A percentile compares a stretch with the other conserved stretches of the same genome.
Evolutionary conservation across 2,888 invertebrate genomes (phyloP).

Genomic region (Drosophila anomalata): DNA sequence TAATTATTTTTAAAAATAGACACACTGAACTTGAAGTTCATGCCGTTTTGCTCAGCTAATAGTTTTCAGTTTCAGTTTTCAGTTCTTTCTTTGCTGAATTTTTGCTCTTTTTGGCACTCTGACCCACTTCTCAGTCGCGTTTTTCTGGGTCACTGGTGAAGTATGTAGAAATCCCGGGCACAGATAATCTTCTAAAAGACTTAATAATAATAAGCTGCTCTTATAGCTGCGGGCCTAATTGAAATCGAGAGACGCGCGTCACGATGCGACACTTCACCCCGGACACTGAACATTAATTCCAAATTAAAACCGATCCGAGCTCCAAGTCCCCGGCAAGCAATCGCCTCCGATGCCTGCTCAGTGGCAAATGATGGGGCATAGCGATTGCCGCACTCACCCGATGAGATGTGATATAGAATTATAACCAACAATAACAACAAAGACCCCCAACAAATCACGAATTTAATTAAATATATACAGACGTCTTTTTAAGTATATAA

Average conservation of each 20-base stretch:
- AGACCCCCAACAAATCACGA: slow-evolving; percentile 43
- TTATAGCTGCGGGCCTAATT: slow-evolving; percentile 37
- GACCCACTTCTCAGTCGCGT: slow-evolving; percentile 51
- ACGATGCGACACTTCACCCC: slow-evolving; percentile 14
- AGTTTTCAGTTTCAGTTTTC: slow-evolving; percentile 6
- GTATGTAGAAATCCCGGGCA: slow-evolving; percentile 6
- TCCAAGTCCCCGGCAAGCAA: slow-evolving; percentile 49
- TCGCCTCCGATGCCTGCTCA: slow-evolving; percentile 64
- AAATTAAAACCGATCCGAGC: slow-evolving; percentile 11
- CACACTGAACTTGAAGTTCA: slow-evolving; percentile 24
- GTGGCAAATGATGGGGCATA: slow-evolving; percentile 67
- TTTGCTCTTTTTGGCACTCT: slow-evolving; percentile 22
- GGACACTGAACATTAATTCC: slow-evolving; percentile 14
- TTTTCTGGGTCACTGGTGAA: slow-evolving; percentile 53
- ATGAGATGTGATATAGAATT: slow-evolving; percentile 45
- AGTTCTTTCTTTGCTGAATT: background rate
- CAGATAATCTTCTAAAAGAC: slow-evolving; percentile 20
- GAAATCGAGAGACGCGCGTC: slow-evolving; percentile 26
- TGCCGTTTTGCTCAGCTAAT: slow-evolving; percentile 36
- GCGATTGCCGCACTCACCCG: slow-evolving; percentile 25
- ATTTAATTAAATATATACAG: slow-evolving; percentile 70
- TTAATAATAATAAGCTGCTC: slow-evolving; percentile 28
- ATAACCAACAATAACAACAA: slow-evolving; percentile 36
- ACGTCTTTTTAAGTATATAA: slow-evolving; percentile 19
- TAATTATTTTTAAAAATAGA: slow-evolving; percentile 2